phyloP scores from a whole-genome alignment of 1,140 invertebrate genomes.

The Drosophila tani region DNA sequence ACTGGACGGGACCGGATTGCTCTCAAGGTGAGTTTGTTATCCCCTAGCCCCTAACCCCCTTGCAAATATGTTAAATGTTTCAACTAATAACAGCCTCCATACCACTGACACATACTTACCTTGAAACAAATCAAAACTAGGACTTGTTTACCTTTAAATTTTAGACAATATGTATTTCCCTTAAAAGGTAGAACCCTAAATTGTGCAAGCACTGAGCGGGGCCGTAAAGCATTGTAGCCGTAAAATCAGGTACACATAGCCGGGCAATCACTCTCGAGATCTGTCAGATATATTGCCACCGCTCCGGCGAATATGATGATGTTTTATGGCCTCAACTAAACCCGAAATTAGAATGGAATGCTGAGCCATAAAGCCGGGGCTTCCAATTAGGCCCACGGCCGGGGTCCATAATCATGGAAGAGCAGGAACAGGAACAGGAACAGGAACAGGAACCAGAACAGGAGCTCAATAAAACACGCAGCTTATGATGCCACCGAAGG shows the following conservation, averaged over 20 bases:
- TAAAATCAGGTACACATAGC: conserved; percentile 37
- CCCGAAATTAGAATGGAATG: conserved; percentile 56
- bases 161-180: not conserved
- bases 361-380: conserved; percentile 40
- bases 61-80: conserved; percentile 9
- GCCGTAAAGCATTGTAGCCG: conserved; percentile 43
- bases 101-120: not conserved
- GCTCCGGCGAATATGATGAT: conserved; percentile 48
- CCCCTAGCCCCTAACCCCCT: not conserved
- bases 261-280: conserved; percentile 49
- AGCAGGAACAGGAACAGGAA: not conserved
- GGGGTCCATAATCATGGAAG: conserved; percentile 27
- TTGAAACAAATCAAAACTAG: not conserved
- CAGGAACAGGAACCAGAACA: conserved; percentile 6
- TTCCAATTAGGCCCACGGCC: conserved; percentile 49
- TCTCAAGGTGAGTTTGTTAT: conserved; percentile 90
- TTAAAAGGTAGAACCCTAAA: not conserved
- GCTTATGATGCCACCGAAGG: conserved; percentile 66
- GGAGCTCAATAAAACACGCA: conserved; percentile 73
- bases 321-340: conserved; percentile 55
- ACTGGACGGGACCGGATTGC: conserved; percentile 96
- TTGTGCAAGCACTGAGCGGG: not conserved
- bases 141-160: not conserved
- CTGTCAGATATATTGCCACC: conserved; percentile 22
- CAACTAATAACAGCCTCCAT: not conserved